A percentile compares a stretch with the other conserved stretches of the same genome.
phyloP scores from a whole-genome alignment of 2,797 vertebrate genomes.

The Chiloscyllium punctatum region DNA sequence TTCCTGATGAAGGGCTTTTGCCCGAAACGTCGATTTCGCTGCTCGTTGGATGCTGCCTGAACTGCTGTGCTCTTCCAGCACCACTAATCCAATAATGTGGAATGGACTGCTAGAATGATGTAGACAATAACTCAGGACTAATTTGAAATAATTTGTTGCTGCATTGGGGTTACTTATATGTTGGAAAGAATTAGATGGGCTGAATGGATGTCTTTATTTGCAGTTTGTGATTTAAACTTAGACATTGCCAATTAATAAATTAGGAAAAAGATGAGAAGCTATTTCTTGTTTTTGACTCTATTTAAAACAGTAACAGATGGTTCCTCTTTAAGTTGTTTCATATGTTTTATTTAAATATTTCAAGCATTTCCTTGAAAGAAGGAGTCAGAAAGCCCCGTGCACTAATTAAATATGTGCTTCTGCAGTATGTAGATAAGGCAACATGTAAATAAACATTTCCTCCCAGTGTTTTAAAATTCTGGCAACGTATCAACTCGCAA shows the following conservation, averaged over 20 bases:
- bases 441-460: conserved; percentile 18
- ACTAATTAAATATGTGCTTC: neutral
- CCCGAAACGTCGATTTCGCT: too few species aligned
- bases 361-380: conserved; percentile 8
- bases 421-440: conserved; percentile 29
- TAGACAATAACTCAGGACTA: neutral
- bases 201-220: neutral
- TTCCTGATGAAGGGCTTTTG: too few species aligned
- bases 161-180: neutral
- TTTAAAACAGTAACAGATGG: neutral
- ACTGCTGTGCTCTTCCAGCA: too few species aligned
- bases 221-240: too few species aligned
- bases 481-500: neutral
- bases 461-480: conserved; percentile 7
- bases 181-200: neutral
- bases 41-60: too few species aligned
- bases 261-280: neutral
- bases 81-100: too few species aligned
- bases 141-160: neutral
- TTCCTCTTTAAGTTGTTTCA: conserved; percentile 30
- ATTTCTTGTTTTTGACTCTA: neutral
- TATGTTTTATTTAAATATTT: neutral
- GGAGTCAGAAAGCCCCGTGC: neutral
- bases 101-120: neutral
- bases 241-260: neutral